Evolutionary conservation across 2,888 invertebrate genomes (phyloP), one percentile per base, ranked within the genome.

Genomic region (Xylota sylvarum): DNA sequence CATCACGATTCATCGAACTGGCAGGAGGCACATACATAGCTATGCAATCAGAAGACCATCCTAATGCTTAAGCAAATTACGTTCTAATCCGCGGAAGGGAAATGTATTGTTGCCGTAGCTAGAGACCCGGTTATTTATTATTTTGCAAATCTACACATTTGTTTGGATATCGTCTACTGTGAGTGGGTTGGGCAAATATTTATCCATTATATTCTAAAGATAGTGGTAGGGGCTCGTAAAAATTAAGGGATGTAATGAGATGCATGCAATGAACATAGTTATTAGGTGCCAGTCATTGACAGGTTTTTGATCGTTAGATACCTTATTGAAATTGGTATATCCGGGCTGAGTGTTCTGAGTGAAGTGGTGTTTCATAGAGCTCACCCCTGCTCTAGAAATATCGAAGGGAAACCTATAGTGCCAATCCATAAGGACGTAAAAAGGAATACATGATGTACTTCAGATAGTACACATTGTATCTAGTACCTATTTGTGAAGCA

Each of bases 1-100:
- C 50, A 74, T 74, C 74, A 74, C 74, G 55, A 69, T 19, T 55
- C 9, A 27, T 30, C 1, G 30, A 19, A 27, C 19, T 17, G 23
- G 37, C 9, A 35, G 40, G 58, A 37, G 19, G 32, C 52, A 52
- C n/a, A n/a, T n/a, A n/a, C n/a, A n/a, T n/a, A n/a, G 23, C 37
- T 19, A 19, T 23, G 35, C 32, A 73, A 52, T 43, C 46, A 23
- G n/a, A n/a, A 10, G 43, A 12, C n/a, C 40, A 40, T 60, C 60
- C 10, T 40, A 12, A 48, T 50, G 60, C 14, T 9, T 46, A 14
- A 27, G 10, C 30, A 1, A 35, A 52, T 23, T n/a, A 37, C 30
- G 23, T 65, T 35, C 19, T 6, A 14, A n/a, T 67, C 10, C 43
- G 46, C 40, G 37, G 6, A n/a, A 37, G 10, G 23, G 35, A 7